These are phyloP conservation scores for Orientallactaga sibirica DNA, from an alignment of 2,797 vertebrate species.

Conservation along the genomic window DNA sequence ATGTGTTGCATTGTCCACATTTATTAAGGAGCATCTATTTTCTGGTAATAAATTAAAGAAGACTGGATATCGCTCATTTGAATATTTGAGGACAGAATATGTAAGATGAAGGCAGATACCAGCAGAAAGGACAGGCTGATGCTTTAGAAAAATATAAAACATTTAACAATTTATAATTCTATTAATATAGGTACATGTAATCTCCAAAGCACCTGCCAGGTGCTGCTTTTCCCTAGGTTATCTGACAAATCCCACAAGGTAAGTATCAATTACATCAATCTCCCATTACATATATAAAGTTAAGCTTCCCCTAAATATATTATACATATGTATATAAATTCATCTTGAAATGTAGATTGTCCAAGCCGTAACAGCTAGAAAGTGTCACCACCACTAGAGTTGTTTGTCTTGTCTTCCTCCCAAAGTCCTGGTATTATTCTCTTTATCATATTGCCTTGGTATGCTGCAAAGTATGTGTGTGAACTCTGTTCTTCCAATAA, in stretches of 20 bases:
- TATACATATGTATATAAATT: not conserved
- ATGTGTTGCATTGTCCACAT: conserved; percentile 12
- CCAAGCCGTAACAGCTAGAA: not conserved
- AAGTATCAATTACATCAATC: not conserved
- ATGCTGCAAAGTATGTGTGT: not conserved
- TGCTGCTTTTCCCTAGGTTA: not conserved
- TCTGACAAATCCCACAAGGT: not conserved
- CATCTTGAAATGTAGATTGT: not conserved
- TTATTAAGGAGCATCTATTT: conserved; percentile 32
- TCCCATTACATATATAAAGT: not conserved
- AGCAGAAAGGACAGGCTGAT: conserved; percentile 15
- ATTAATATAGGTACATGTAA: not conserved
- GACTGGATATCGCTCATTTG: conserved; percentile 2
- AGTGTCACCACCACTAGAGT: not conserved
- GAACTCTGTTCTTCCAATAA: not conserved
- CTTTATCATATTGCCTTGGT: not conserved
- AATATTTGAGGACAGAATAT: not conserved
- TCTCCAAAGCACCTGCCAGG: not conserved
- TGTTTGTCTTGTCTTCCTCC: not conserved
- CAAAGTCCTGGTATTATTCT: not conserved
- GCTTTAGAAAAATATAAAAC: not conserved
- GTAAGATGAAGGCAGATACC: not conserved
- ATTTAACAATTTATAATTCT: not conserved
- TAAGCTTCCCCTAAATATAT: not conserved
- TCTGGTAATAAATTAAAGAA: conserved; percentile 37